Base-by-base conservation (phyloP, 2,888 invertebrate species). In the Microctonus aethiopoides region DNA sequence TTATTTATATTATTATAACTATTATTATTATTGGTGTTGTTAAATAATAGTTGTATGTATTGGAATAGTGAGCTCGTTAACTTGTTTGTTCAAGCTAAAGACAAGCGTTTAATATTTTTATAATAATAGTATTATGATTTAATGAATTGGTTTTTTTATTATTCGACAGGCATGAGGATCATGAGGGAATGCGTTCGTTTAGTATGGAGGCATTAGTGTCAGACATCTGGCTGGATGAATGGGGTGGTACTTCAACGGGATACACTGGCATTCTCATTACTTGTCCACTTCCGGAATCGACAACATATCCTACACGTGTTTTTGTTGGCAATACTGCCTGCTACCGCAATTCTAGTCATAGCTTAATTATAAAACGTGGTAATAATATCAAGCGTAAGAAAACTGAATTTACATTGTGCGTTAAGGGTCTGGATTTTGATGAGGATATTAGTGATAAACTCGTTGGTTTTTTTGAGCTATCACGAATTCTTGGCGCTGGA, bases 401-500 rank as follows among this genome's bases (percentile, higher is more conserved):
- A 82, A 74, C 3, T 5, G 7, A 87, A 46, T 91, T 93, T 76
- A 92, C 91, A 11, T 87, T 93, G 54, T 94, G 93, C 80, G 92
- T 93, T 1, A 93, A 93, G 85, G 93, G 93, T 66, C 85, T 94
- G 84, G 89, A 90, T 77, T 93, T 92, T 77, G 81, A 88, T 61
- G 88, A 88, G 74, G 92, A 93, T 77, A 89, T 92, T 60, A 90
- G 92, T 4, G 86, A 86, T 29, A 88, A 87, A 66, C 81, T 94
- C 61, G 86, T 93, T 2, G 92, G 93, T 81, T 94, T 94, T 92
- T 88, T 94, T 70, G 92, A 93, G 85, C 88, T 90, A 0, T 90
- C 92, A 77, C 89, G 88, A 76, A 87, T 93, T 73, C 87, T 94
- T 16, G 94, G 93, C 16, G 93, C 92, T 9, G 89, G 90, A 71